Conservation (phyloP, 2,113 vertebrate species). For the Archilochus colubris region DNA sequence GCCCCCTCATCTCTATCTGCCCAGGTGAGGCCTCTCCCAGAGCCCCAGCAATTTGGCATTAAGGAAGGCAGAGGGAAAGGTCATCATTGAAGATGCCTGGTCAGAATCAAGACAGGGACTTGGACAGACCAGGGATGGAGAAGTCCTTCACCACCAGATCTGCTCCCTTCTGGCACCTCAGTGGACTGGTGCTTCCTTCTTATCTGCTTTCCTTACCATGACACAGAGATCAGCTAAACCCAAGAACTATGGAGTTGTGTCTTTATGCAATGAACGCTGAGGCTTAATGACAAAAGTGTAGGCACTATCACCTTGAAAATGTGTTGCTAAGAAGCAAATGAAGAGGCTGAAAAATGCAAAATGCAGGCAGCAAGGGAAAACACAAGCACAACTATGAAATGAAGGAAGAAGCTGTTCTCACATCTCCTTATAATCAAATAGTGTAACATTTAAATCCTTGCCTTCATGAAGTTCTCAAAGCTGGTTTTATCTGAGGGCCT, state of each 20-base stretch:
- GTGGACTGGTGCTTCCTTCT: background rate
- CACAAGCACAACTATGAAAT: background rate
- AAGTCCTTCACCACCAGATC: background rate
- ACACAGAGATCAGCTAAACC: background rate
- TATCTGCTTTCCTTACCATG: background rate
- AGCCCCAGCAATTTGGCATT: background rate
- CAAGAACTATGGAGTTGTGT: background rate
- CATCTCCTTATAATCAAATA: background rate
- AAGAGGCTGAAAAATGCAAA: background rate
- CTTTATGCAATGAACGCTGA: background rate
- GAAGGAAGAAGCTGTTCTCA: background rate
- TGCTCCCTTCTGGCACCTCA: rapidly evolving
- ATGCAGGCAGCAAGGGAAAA: background rate
- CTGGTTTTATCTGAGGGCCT: background rate
- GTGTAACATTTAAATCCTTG: background rate
- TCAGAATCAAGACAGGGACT: background rate
- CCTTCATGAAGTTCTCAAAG: background rate
- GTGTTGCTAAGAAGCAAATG: slow-evolving; percentile 28
- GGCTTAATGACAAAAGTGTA: background rate
- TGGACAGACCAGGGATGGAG: background rate
- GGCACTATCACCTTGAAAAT: slow-evolving; percentile 11
- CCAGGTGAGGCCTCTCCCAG: background rate
- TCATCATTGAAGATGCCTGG: background rate
- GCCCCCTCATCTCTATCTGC: background rate
- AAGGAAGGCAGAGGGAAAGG: background rate